Conservation (phyloP, 2,113 vertebrate species). For the Stegostoma tigrinum region DNA sequence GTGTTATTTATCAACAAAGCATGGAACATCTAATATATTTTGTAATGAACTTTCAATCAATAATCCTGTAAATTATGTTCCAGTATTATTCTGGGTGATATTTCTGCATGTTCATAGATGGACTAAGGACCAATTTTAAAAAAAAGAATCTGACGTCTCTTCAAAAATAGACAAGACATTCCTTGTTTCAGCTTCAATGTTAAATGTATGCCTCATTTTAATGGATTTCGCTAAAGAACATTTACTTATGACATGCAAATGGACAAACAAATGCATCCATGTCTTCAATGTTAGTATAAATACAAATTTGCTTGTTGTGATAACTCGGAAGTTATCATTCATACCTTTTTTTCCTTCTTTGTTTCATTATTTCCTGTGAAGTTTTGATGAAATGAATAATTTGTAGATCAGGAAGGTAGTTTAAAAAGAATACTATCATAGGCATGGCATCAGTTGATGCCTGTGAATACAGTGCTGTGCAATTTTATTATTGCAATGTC, state of each 20-base stretch:
- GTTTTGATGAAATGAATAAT: background rate
- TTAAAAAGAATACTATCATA: background rate
- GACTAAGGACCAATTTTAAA: slow-evolving; percentile 29
- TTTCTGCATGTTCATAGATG: slow-evolving; percentile 35
- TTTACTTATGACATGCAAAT: slow-evolving; percentile 20
- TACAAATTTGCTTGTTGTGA: slow-evolving; percentile 21
- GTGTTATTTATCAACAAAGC: slow-evolving; percentile 16
- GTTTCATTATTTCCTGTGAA: background rate
- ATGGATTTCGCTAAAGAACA: slow-evolving; percentile 27
- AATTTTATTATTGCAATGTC: slow-evolving; percentile 29
- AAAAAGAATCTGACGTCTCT: slow-evolving; percentile 20
- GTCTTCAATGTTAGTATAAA: slow-evolving; percentile 20
- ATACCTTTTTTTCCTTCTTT: background rate
- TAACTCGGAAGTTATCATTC: slow-evolving; percentile 27
- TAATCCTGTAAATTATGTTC: slow-evolving; percentile 33
- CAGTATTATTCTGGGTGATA: slow-evolving; percentile 34
- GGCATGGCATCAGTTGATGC: background rate
- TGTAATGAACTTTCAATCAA: slow-evolving; percentile 32
- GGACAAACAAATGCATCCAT: slow-evolving; percentile 27
- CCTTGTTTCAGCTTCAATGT: slow-evolving; percentile 32
- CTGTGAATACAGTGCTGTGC: slow-evolving; percentile 1
- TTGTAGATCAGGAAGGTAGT: slow-evolving; percentile 21
- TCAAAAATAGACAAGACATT: slow-evolving; percentile 27
- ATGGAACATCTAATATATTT: slow-evolving; percentile 29
- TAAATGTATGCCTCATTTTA: slow-evolving; percentile 31